phyloP scores from a whole-genome alignment of 37 sponge, comb jelly and placozoan species.

The Tethya wilhelma region DNA sequence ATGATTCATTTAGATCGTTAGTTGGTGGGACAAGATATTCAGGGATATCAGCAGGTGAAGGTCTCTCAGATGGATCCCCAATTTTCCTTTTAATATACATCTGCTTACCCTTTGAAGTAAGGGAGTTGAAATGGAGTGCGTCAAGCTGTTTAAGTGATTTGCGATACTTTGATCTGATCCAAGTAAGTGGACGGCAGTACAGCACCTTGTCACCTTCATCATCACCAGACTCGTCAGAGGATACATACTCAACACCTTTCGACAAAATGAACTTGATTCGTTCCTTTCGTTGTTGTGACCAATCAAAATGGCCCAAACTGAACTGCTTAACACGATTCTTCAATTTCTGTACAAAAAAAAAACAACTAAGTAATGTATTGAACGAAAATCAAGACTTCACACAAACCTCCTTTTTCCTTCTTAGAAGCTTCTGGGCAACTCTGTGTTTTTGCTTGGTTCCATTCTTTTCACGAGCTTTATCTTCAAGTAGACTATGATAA shows the following conservation, averaged over 20 bases:
- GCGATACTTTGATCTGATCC: background rate
- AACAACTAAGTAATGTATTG: background rate
- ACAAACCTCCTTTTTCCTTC: background rate
- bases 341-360: background rate
- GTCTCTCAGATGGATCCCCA: background rate
- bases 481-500: background rate
- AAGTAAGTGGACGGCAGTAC: no score
- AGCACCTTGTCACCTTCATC: no score
- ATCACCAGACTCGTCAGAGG: background rate
- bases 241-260: background rate
- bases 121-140: background rate
- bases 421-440: background rate
- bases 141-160: background rate
- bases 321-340: background rate
- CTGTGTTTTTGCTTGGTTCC: background rate
- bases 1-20: background rate
- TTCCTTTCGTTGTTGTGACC: background rate
- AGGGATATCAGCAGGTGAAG: background rate
- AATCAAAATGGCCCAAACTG: background rate
- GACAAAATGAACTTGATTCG: background rate
- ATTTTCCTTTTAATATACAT: background rate
- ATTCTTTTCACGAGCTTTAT: background rate
- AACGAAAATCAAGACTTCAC: background rate
- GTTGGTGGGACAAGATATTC: background rate
- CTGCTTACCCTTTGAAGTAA: background rate